Conservation (phyloP, 1,140 invertebrate species). For the Orchesella cincta region DNA sequence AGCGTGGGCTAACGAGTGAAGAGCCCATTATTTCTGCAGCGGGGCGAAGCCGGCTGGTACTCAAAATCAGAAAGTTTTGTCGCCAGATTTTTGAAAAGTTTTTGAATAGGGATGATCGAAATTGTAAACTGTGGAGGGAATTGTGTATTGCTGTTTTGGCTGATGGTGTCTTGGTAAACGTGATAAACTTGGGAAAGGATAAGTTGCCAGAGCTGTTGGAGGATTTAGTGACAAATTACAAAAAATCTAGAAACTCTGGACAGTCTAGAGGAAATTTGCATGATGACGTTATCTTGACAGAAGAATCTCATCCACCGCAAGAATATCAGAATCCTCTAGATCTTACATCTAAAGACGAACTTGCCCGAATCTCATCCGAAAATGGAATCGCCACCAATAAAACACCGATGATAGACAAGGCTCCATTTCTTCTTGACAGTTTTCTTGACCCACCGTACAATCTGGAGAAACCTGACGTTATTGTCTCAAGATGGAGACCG, state of each 20-base stretch:
- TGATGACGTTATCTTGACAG: too few species aligned
- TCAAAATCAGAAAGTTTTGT: conserved; percentile 16
- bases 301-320: too few species aligned
- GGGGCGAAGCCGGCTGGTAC: background rate
- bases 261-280: too few species aligned
- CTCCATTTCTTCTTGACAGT: conserved; percentile 44
- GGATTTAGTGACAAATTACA: background rate
- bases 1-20: background rate
- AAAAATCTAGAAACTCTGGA: background rate
- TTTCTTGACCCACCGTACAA: conserved; percentile 44
- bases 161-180: conserved; percentile 48
- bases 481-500: conserved; percentile 45
- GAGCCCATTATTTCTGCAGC: background rate
- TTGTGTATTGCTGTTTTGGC: conserved; percentile 44
- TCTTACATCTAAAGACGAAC: too few species aligned
- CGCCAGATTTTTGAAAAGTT: conserved; percentile 24
- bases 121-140: conserved; percentile 47
- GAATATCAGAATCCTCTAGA: too few species aligned
- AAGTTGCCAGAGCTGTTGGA: conserved; percentile 41
- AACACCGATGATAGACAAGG: conserved; percentile 5
- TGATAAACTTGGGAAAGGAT: conserved; percentile 42
- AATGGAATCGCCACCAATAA: too few species aligned
- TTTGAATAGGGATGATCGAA: conserved; percentile 36
- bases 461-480: conserved; percentile 44
- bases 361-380: too few species aligned